Evolutionary conservation across 2,888 invertebrate genomes (phyloP), one percentile per base, ranked within the genome.

Genomic region (Cephus pygmeus): DNA sequence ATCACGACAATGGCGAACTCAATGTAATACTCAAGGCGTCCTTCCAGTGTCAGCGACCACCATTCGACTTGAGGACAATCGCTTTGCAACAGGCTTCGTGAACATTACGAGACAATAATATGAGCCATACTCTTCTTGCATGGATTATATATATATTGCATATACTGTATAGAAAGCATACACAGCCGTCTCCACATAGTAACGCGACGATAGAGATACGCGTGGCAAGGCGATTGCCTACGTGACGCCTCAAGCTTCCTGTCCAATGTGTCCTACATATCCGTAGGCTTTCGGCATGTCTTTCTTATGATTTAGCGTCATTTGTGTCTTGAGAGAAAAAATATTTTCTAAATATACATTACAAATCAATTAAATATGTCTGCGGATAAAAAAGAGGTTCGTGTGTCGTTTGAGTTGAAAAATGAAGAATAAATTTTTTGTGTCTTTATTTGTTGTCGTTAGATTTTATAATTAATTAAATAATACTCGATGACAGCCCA

Each of bases 21-120:
- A 34, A 74, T 74, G 74, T 23, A 74, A 84, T 83, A 81, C 23
- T 82, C 80, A 82, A 83, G 83, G 82, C 85, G 88, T 82, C 88
- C 87, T 88, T 88, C 84, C 85, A 87, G 86, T 87, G 87, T 88
- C 87, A 88, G 87, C 88, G 87, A 88, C 87, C 87, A 87, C 81
- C 77, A 77, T 81, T 81, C 81, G 83, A 83, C 85, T 83, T 85
- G 83, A 85, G 84, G 86, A 86, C 87, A 77, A 79, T 74, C 78
- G 71, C 75, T 79, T 79, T 78, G 76, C 75, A 79, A 81, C 75
- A 75, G 73, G 76, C 77, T 75, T 75, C 79, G 77, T 77, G 83
- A 81, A 81, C 82, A 79, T 85, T 83, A 82, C 81, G 79, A 84
- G 83, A 83, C 82, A 83, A 83, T 82, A 85, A 81, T 83, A 80